Evolutionary conservation across 2,888 invertebrate species (phyloP).

Genomic region (Cactoblastis cactorum): DNA sequence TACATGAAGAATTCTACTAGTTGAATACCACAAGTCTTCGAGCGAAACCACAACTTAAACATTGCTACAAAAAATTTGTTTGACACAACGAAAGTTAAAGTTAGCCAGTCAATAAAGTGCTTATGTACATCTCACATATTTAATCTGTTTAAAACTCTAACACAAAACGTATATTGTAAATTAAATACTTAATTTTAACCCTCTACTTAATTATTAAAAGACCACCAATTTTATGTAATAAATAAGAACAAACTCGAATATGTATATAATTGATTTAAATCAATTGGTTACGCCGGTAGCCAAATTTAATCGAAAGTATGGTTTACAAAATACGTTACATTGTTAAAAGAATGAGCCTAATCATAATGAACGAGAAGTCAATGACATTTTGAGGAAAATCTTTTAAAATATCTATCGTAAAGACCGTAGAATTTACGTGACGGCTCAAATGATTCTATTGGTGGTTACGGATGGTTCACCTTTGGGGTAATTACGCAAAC

Average conservation of each 20-base stretch:
- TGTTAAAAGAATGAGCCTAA: slow-evolving; percentile 26
- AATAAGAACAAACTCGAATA: background rate
- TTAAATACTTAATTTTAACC: too few species aligned
- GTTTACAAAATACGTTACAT: slow-evolving; percentile 10
- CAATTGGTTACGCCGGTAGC: background rate
- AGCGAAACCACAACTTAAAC: too few species aligned
- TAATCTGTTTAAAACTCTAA: too few species aligned
- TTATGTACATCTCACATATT: too few species aligned
- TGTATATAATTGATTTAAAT: background rate
- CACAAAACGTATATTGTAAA: too few species aligned
- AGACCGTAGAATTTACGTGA: slow-evolving; percentile 54
- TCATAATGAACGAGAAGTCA: slow-evolving; percentile 44
- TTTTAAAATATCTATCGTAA: slow-evolving; percentile 37
- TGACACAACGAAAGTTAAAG: too few species aligned
- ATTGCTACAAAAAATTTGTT: too few species aligned
- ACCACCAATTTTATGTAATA: too few species aligned
- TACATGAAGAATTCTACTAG: too few species aligned
- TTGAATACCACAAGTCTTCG: too few species aligned
- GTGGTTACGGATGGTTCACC: slow-evolving; percentile 31
- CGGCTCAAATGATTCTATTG: slow-evolving; percentile 44
- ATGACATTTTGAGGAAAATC: slow-evolving; percentile 66
- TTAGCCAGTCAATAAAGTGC: too few species aligned
- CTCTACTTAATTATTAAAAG: too few species aligned
- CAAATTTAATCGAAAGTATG: background rate
- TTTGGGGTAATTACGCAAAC: slow-evolving; percentile 27